Evolutionary conservation across 2,888 invertebrate species (phyloP), one percentile per base, ranked within the genome.

Genomic region (Tricholauxania praeusta): DNA sequence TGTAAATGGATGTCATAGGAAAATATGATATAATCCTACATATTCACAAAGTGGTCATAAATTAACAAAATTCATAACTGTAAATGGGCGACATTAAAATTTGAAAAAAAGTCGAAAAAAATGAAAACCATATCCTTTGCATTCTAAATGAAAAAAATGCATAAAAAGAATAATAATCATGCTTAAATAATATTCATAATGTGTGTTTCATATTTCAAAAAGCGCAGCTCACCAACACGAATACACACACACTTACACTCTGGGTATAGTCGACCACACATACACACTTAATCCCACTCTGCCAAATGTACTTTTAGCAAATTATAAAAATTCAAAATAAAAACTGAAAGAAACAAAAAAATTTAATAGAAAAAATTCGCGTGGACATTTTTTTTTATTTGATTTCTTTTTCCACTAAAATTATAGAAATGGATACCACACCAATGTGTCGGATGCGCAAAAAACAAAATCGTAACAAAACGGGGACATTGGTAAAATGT

Each of bases 121-220:
- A 65, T 15, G 14, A 47, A 22, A 57, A 68, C n/a, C 66, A 60
- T 60, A 60, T 60, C 59, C 59, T 60, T 28, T 60, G 22, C 57
- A 60, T 28, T 22, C 15, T 22, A 28, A 28, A 28, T 28, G 3
- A 60, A 60, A 60, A 22, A 12, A 19, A 64, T 22, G 49, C 12
- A 19, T 63, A 60, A 14, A 49, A 71, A 71, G 53, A 69, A 71
- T 68, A 72, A 75, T 75, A 75, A 75, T 72, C 75, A 75, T 71
- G 74, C 74, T 76, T 73, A 76, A 76, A 76, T 76, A 73, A 76
- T 75, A 76, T 76, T 76, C 76, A 76, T 76, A 73, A 76, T 76
- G 72, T 73, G 74, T 76, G 72, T 73, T 71, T 69, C 66, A 66
- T 70, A 63, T 63, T 70, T 63, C 63, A 55, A 57, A 64, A 22